Evolutionary conservation across 2,888 invertebrate genomes (phyloP).

Genomic region (Anarsia innoxiella): DNA sequence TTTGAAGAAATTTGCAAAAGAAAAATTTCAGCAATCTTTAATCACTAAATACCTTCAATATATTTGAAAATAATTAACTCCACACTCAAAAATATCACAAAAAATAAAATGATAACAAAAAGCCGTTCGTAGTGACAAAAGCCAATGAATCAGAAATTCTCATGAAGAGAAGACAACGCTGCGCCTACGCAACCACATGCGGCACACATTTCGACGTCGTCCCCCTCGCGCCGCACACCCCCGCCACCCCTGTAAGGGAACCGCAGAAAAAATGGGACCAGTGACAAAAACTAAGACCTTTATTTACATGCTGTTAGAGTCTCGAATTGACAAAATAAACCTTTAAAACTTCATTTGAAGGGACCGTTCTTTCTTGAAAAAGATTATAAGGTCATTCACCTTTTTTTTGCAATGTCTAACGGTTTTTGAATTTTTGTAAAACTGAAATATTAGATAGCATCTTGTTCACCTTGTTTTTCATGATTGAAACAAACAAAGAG

Average conservation of each 20-base stretch:
- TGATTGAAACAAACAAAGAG: no score
- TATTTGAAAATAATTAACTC: no score
- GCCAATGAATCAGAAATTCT: constrained; percentile 66
- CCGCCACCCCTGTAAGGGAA: constrained; percentile 51
- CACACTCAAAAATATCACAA: no score
- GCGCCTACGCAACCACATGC: constrained; percentile 51
- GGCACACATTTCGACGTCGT: constrained; percentile 55
- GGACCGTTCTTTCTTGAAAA: constrained; percentile 38
- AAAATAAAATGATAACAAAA: no score
- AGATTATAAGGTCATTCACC: constrained; percentile 38
- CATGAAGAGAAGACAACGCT: constrained; percentile 42
- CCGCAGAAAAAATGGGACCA: constrained; percentile 56
- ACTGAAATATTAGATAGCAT: constrained; percentile 20
- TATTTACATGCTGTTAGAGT: constrained; percentile 25
- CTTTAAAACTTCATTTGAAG: constrained; percentile 24
- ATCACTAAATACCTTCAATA: no score
- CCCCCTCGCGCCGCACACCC: constrained; percentile 33
- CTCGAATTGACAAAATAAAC: constrained; percentile 1
- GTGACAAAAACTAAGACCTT: constrained; percentile 28
- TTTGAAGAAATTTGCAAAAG: no score
- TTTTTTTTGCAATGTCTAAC: constrained; percentile 22
- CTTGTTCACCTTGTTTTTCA: no score
- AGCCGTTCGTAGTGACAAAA: constrained; percentile 35
- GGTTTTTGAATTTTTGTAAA: constrained; percentile 4
- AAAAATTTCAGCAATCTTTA: no score